Base-by-base conservation (phyloP, 1,140 invertebrate species). In the Zaprionus gabonicus region DNA sequence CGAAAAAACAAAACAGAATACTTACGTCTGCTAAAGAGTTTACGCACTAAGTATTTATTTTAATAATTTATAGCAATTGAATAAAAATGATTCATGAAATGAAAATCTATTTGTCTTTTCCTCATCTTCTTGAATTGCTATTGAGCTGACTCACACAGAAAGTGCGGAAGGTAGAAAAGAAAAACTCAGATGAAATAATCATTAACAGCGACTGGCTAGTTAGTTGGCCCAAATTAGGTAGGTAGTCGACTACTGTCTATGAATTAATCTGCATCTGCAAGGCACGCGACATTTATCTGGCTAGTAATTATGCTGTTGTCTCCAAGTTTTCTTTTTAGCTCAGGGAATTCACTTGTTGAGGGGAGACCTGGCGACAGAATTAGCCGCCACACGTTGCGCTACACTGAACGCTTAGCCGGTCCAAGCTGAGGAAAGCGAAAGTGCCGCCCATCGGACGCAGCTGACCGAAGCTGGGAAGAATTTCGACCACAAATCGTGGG, bases 41-140 rank as follows among this genome's bases (percentile, higher is more conserved):
- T 84, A 84, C 59, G 76, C 76, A 82, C 66, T 90, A 86, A 77
- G 86, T 91, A 91, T 90, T 88, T 88, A 88, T 90, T 88, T 72
- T 17, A 17, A 88, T 76, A 87, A 84, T 82, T 84, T 88, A 79
- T 84, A 84, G 82, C 86, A 86, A 91, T 90, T 86, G 86, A 91
- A 90, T 91, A 91, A 90, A 90, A 86, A 91, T 74, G 55, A 90
- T 88, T 88, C 84, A 88, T 74, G 71, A 90, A 88, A 88, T 76
- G 70, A 67, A 91, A 75, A 44, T 25, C 15, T 31, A 38, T 34
- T 17, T 9, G 7, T 46, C 41, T 46, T 46, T 46, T 36, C 12
- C 12, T 20, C 15, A 27, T 41, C 67, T 12, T 67, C 23, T 28
- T 17, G 7, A n/a, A 64, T 7, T 25, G 9, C 13, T 36, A 57